phyloP scores from a whole-genome alignment of 35 echinoderm and acorn worm species.

The Heliocidaris erythrogramma region DNA sequence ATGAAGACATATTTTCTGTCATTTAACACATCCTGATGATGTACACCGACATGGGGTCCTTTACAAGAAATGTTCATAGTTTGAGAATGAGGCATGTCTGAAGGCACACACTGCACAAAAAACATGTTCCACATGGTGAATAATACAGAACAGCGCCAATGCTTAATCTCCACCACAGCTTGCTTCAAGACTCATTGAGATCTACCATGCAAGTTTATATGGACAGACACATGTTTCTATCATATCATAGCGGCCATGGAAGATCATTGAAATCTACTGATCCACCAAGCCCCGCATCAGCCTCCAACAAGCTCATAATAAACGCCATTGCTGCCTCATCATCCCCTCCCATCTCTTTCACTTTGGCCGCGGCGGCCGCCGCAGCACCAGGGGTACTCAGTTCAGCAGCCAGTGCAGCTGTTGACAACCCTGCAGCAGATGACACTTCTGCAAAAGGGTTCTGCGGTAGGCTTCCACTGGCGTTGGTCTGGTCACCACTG shows the following conservation, averaged over 20 bases:
- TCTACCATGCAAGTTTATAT: not conserved
- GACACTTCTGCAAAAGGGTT: not conserved
- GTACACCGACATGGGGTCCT: not conserved
- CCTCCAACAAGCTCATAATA: conserved; percentile 93
- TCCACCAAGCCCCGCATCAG: conserved; percentile 87
- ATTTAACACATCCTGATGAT: not conserved
- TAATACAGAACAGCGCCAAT: too few relatives aligned
- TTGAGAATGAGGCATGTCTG: not conserved
- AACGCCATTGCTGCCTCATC: conserved; percentile 94
- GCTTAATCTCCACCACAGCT: too few relatives aligned
- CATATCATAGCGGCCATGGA: conserved; percentile 80
- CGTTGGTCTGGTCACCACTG: not conserved
- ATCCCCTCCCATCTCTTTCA: conserved; percentile 47
- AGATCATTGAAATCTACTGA: conserved; percentile 85
- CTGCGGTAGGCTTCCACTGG: not conserved
- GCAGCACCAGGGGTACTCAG: not conserved
- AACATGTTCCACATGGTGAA: not conserved
- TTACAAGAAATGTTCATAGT: not conserved
- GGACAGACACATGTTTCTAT: not conserved
- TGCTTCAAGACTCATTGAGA: too few relatives aligned
- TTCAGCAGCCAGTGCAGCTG: not conserved
- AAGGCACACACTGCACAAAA: not conserved
- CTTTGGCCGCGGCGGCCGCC: conserved; percentile 41
- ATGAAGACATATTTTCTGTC: too few relatives aligned
- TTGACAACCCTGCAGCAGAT: not conserved